Evolutionary conservation across 92 coral and sea anemone species (phyloP), one percentile per base, ranked within the genome.

Genomic region (Phenganax subtilis): DNA sequence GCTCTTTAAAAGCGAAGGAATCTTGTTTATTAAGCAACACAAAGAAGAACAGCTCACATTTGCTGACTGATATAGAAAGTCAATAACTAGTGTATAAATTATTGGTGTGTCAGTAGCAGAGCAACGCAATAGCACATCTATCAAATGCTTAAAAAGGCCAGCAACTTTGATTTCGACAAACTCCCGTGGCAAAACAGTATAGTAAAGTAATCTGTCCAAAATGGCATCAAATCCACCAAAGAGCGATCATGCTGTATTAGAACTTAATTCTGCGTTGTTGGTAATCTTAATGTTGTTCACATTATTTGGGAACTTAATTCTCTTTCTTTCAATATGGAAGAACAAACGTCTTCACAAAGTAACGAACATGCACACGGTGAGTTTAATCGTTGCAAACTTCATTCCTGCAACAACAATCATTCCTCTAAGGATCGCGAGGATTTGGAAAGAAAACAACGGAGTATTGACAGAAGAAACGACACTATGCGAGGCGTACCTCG

Each of bases 401-500:
- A 79, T 79, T 8, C 73, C 83, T 5, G 83, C 83, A 16, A 63
- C 83, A 12, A 64, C 83, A 7, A 64, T 79, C n/a, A 63, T 79
- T 52, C 83, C 83, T 44, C 9, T 79, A 47, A 72, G 83, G 51
- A 64, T 79, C 20, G 74, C 65, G 20, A 67, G 83, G 51, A 68
- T 79, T 20, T 79, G 83, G 83, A 63, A 79, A n/a, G 83, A 79
- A 47, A 30, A 54, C 14, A 30, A 52, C 29, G 55, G 51, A 31
- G 83, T 31, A 20, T 55, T 54, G 61, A 79, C 15, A 47, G 83
- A 79, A 27, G 83, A 79, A 20, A 79, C 83, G 8, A n/a, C 59
- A 8, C 57, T 79, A 14, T 79, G 83, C 74, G 74, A 79, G 56
- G 83, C 74, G 7, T 79, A 79, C 54, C 83, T 79, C 16, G 65